Base-by-base conservation (phyloP, 2,113 vertebrate genomes). In the Melanerpes aurifrons region DNA sequence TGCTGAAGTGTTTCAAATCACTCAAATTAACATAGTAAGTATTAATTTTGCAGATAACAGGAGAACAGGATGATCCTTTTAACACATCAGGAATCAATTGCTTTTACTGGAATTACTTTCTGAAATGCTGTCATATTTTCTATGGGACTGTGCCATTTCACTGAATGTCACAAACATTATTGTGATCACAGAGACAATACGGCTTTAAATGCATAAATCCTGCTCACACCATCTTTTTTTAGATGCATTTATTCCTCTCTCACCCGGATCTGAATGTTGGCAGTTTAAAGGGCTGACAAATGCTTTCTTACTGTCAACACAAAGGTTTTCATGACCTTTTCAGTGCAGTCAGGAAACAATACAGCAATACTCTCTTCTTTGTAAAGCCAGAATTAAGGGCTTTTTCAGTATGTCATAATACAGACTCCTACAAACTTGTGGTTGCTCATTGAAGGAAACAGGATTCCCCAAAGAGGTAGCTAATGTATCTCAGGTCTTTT, bases 11-110 rank as follows among this genome's bases (percentile, higher is more conserved):
- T 92, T 95, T 18, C 71, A 92, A 95, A 93, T 95, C 63, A 94
- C 70, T 95, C 77, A 96, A 90, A 95, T 96, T 93, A 96, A 87
- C 88, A 88, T 81, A 62, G 56, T 69, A 84, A 94, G 61, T 78
- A 95, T 95, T 90, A 93, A 96, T 95, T 96, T 96, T 82, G 58
- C 77, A 95, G 92, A 93, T 95, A 94, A 68, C 50, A 75, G 40
- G n/a, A 56, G 67, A 11, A 87, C 43, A 89, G n/a, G 70, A 81
- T 88, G 76, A 86, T 94, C 54, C 45, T 94, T 91, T 92, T 91
- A 86, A 48, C 91, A 86, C 69, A 86, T 89, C 57, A 91, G 82
- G 92, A 94, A 94, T 94, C 89, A 87, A 68, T 86, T 92, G 79
- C 72, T 93, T 91, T 94, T 94, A 86, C 57, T 80, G 47, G 81